Evolutionary conservation across 2,888 invertebrate species (phyloP), one percentile per base, ranked within the genome.

Genomic region (Thymelicus lineola): DNA sequence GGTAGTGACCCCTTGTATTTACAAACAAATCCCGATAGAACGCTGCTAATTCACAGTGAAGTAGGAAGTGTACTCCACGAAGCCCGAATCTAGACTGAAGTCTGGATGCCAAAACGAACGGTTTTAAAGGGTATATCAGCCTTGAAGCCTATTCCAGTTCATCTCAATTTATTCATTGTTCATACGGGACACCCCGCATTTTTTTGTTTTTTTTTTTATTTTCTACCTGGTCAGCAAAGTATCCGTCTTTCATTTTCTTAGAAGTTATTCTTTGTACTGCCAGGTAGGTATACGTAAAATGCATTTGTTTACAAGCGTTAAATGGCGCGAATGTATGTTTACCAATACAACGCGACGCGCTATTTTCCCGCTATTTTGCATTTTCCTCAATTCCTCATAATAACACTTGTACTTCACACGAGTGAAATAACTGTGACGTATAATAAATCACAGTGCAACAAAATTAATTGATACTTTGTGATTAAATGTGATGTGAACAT

Each of bases 291-390:
- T 79, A 85, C 80, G 81, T 82, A 80, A 83, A 81, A 75, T 86
- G 82, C 86, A 87, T 87, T 87, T 91, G 88, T 90, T 90, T 89
- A 89, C 90, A 85, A 86, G 81, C 82, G 75, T 75, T 79, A 81
- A 86, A 84, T 88, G 91, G 92, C 91, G 91, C 90, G 91, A 91
- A 87, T 82, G 77, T 81, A 74, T 90, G 91, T 92, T 91, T 91
- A 91, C 89, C 84, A 89, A 89, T 88, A 86, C 82, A 78, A 82
- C 80, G 79, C 80, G 73, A 80, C 82, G 81, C 79, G 73, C 79
- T 74, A 81, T 77, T 86, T 89, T 88, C 86, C 84, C 85, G 87
- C 83, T 83, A 82, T 81, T 82, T 77, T 72, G 66, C 71, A 76
- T 74, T 75, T 75, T 73, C 74, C 72, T 72, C 53, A 72, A 75